Evolutionary conservation across 2,113 vertebrate genomes (phyloP).

Genomic region (Pygoscelis antarcticus): DNA sequence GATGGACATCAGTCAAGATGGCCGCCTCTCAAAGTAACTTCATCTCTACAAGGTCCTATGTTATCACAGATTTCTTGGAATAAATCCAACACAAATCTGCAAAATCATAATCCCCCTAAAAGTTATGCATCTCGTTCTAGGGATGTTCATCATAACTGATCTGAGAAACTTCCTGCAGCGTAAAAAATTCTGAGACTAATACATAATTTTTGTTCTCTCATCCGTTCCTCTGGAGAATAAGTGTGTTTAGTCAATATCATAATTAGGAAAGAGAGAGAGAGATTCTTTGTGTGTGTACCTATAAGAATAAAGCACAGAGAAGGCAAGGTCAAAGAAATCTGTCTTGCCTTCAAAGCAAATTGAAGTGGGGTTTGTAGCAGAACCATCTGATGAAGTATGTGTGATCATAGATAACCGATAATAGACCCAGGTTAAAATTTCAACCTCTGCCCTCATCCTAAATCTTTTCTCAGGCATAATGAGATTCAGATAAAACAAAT

Average conservation of each 20-base stretch:
- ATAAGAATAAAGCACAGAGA: background rate
- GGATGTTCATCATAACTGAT: background rate
- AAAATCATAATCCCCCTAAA: background rate
- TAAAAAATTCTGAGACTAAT: background rate
- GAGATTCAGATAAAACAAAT: conserved; percentile 27
- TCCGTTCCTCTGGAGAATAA: background rate
- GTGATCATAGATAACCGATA: background rate
- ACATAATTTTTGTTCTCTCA: background rate
- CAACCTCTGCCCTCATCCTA: background rate
- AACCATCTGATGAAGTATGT: conserved; percentile 15
- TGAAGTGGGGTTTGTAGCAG: background rate
- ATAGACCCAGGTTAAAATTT: background rate
- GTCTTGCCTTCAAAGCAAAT: background rate
- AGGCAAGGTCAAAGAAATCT: background rate
- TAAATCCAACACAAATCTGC: background rate
- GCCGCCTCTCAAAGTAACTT: background rate
- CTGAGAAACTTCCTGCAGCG: background rate
- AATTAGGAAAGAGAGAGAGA: background rate
- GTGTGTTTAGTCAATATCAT: background rate
- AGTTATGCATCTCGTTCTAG: background rate
- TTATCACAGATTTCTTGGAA: background rate
- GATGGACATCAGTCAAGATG: background rate
- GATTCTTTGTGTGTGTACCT: background rate
- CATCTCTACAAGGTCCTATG: background rate
- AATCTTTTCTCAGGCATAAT: conserved; percentile 30